phyloP scores from a whole-genome alignment of 2,113 vertebrate genomes.

The Channa maculata region DNA sequence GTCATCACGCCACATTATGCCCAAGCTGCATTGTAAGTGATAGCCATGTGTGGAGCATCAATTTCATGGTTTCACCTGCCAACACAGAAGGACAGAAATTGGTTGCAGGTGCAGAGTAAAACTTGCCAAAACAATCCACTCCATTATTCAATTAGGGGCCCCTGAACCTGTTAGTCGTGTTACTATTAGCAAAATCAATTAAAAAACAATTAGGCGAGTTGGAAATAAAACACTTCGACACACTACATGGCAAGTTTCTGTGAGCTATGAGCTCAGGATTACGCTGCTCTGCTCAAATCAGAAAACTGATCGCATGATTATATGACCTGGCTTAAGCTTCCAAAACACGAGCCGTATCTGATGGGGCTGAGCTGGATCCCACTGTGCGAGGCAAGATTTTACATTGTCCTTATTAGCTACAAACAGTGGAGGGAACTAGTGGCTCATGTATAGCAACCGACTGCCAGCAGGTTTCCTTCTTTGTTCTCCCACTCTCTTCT shows the following conservation, averaged over 20 bases:
- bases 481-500: conserved; percentile 51
- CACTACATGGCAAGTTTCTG: conserved; percentile 43
- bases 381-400: conserved; percentile 65
- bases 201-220: conserved; percentile 63
- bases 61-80: conserved; percentile 74
- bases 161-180: conserved; percentile 48
- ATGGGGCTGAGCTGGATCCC: conserved; percentile 66
- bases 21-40: conserved; percentile 46
- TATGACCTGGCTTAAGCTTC: conserved; percentile 54
- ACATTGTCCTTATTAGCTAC: conserved; percentile 76
- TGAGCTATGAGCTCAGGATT: conserved; percentile 36
- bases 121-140: conserved; percentile 69
- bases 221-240: conserved; percentile 17
- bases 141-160: conserved; percentile 51
- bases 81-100: conserved; percentile 49
- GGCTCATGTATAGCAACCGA: conserved; percentile 63
- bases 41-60: conserved; percentile 58
- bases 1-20: conserved; percentile 51
- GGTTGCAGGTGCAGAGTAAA: conserved; percentile 68
- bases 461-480: conserved; percentile 59
- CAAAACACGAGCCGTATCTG: conserved; percentile 48
- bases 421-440: conserved; percentile 72
- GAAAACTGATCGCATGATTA: conserved; percentile 60
- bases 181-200: conserved; percentile 69
- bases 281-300: conserved; percentile 23